Conservation (phyloP, 2,797 vertebrate genomes). For the Pangasius krempfi region DNA sequence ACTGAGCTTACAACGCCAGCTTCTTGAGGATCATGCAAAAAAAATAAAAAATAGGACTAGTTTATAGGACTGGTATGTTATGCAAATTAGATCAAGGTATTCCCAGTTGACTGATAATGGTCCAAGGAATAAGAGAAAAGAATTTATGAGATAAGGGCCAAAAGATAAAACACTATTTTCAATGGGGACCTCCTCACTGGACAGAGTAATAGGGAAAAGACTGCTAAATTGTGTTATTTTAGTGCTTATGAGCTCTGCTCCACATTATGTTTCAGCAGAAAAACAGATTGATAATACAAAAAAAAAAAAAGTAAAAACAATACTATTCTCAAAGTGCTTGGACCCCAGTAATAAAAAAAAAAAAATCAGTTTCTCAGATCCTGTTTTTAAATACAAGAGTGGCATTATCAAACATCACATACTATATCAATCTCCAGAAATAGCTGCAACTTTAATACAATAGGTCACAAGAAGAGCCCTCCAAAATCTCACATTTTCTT, state of each 20-base stretch:
- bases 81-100: neutral
- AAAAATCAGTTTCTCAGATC: neutral
- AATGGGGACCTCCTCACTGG: neutral
- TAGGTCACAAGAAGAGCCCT: slow-evolving; percentile 40
- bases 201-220: neutral
- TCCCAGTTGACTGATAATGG: neutral
- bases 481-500: slow-evolving; percentile 22
- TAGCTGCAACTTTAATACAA: slow-evolving; percentile 50
- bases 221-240: neutral
- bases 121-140: neutral
- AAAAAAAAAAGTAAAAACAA: neutral
- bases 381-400: neutral
- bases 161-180: neutral
- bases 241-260: neutral
- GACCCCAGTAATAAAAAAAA: neutral
- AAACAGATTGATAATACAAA: neutral
- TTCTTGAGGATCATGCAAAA: neutral
- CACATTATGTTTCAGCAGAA: neutral
- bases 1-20: neutral
- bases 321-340: neutral
- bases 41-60: neutral
- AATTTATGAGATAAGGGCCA: neutral
- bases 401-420: neutral
- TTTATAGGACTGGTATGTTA: neutral
- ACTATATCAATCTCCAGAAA: slow-evolving; percentile 35